Evolutionary conservation across 1,140 invertebrate species (phyloP), one percentile per base, ranked within the genome.

Genomic region (Trichoplusia ni): DNA sequence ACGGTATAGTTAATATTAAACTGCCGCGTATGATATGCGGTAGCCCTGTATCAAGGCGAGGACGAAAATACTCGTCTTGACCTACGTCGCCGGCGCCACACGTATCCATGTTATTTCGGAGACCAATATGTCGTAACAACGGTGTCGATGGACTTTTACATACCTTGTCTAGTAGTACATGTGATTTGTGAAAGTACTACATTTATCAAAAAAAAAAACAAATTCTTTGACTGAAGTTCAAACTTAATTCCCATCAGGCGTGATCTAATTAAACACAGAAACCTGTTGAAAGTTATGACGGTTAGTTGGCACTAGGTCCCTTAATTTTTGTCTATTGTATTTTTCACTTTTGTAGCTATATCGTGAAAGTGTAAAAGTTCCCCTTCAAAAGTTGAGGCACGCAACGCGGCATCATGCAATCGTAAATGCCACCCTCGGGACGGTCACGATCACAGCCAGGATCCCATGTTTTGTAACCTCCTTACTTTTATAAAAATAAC

Each of bases 21-120:
- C 79, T 73, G 71, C 71, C 65, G 63, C 72, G 73, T 82, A 79
- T 82, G 77, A 84, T 80, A 80, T 82, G 79, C 80, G 74, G 79
- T 78, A 86, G 84, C 82, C 81, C 84, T 89, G 83, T 80, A 84
- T 81, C 83, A 89, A 89, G 84, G 86, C 79, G 84, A 89, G 64
- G 69, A 83, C 77, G 67, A 79, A 89, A 89, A 89, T 87, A 87
- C 68, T 61, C 78, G 66, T 75, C 75, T 80, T 86, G 84, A 87
- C 83, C 84, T 87, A 87, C 84, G 83, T 54, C 64, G 75, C 27
- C 65, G 76, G 63, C 67, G 77, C 73, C 67, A 64, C 42, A 33
- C 65, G 65, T 60, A 60, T 44, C 69, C 74, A 65, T 51, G 79
- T 83, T 81, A 83, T 83, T 79, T 81, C 38, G 69, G 64, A 67